Conservation (phyloP, 2,888 invertebrate genomes). For the Tenodera sinensis region DNA sequence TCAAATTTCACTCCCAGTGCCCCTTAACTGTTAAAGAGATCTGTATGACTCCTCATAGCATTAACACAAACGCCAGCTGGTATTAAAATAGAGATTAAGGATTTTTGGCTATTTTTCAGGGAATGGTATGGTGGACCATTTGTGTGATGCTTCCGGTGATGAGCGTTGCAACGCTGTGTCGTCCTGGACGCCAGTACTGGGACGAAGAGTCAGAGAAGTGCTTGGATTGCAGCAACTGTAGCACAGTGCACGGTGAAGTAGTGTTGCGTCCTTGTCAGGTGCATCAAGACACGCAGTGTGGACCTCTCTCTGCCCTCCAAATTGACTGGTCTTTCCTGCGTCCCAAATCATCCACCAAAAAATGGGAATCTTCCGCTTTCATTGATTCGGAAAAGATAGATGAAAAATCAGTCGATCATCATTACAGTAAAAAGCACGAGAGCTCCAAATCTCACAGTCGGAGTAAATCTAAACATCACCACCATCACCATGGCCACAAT, state of each 20-base stretch:
- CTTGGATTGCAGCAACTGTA: constrained; percentile 68
- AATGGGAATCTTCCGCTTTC: constrained; percentile 3
- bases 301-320: constrained; percentile 61
- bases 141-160: not conserved
- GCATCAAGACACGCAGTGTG: constrained; percentile 72
- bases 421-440: not conserved
- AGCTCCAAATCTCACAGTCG: not conserved
- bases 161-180: constrained; percentile 20
- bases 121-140: not conserved
- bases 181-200: constrained; percentile 65
- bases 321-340: constrained; percentile 54
- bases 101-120: not conserved
- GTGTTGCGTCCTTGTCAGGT: constrained; percentile 70
- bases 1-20: too few species aligned
- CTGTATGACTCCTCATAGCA: too few species aligned
- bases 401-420: not conserved
- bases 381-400: constrained; percentile 28
- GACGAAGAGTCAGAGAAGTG: constrained; percentile 61
- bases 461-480: constrained; percentile 5
- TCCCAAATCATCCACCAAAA: not conserved
- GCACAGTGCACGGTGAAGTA: constrained; percentile 47
- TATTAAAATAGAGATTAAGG: too few species aligned
- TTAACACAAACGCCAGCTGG: too few species aligned
- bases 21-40: too few species aligned
- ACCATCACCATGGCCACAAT: constrained; percentile 14